Conservation (phyloP, 64 coral and sea anemone genomes). For the Stichodactyla helianthus region DNA sequence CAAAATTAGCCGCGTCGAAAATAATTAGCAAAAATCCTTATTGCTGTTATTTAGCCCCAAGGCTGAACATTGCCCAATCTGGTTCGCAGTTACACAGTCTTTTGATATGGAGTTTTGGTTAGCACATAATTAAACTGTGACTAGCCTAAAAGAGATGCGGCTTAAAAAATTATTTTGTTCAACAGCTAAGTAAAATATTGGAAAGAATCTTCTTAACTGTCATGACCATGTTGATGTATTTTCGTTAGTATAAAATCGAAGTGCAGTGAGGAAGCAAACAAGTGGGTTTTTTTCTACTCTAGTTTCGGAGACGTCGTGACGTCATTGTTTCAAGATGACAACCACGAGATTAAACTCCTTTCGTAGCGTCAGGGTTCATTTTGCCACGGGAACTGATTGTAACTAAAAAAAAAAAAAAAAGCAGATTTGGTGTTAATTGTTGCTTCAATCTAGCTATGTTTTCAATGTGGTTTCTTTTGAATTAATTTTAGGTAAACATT, state of each 20-base stretch:
- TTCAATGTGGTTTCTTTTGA: background rate
- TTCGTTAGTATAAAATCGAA: background rate
- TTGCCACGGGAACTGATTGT: background rate
- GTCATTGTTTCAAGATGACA: background rate
- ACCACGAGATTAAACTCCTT: background rate
- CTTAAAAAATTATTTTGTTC: background rate
- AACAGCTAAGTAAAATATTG: background rate
- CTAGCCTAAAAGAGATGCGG: background rate
- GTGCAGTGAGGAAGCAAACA: background rate
- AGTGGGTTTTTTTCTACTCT: background rate
- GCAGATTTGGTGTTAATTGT: background rate
- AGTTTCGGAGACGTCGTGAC: background rate
- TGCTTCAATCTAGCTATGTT: background rate
- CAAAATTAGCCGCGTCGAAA: background rate
- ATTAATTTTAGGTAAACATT: too few species aligned
- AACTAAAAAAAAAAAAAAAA: background rate
- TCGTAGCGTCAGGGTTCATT: background rate
- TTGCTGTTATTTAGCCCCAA: background rate
- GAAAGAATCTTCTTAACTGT: background rate
- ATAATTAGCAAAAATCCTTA: background rate
- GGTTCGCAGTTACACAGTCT: background rate
- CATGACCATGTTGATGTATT: background rate
- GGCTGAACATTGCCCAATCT: background rate
- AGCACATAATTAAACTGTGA: background rate
- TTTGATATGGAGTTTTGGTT: slow-evolving; percentile 13